Evolutionary conservation across 2,888 invertebrate species (phyloP).

Genomic region (Tenthredo distinguenda): DNA sequence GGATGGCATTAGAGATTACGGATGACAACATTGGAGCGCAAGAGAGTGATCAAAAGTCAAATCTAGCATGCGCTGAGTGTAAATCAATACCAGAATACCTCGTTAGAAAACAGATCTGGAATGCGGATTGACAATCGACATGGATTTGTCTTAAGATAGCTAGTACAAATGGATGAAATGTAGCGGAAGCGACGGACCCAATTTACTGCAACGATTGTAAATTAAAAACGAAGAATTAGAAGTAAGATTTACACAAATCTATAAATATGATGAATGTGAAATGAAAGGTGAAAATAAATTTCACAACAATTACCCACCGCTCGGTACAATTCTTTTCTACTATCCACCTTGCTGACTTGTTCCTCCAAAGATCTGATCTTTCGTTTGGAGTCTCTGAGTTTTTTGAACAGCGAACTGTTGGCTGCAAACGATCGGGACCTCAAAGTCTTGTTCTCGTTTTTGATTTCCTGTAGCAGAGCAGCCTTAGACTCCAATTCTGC

Average conservation of each 20-base stretch:
- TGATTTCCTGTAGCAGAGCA: conserved; percentile 62
- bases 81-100: not conserved
- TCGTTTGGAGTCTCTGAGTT: conserved; percentile 65
- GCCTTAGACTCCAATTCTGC: conserved; percentile 66
- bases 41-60: not conserved
- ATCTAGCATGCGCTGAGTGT: not conserved
- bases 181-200: conserved; percentile 3
- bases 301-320: conserved; percentile 59
- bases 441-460: conserved; percentile 66
- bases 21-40: not conserved
- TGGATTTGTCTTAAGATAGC: not conserved
- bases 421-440: conserved; percentile 64
- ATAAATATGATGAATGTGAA: not conserved
- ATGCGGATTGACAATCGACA: not conserved
- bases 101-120: not conserved
- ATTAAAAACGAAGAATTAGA: not conserved
- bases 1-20: not conserved
- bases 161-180: not conserved
- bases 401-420: conserved; percentile 65
- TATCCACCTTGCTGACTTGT: conserved; percentile 61
- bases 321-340: conserved; percentile 54
- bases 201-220: not conserved
- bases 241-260: not conserved
- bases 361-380: conserved; percentile 62
- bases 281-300: not conserved